phyloP scores from a whole-genome alignment of 1,140 invertebrate species.

The Drosophila pallidifrons region DNA sequence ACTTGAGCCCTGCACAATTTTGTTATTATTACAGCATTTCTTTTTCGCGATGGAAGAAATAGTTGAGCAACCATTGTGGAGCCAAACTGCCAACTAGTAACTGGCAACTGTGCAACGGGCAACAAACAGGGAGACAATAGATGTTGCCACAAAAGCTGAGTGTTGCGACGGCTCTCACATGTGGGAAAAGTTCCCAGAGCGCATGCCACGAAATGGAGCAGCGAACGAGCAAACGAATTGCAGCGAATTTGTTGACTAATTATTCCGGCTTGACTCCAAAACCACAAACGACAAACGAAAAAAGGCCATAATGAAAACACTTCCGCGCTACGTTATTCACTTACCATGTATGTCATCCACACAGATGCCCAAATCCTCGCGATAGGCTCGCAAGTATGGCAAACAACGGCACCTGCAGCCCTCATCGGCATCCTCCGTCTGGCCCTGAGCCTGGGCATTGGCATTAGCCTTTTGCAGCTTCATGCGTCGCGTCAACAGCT shows the following conservation, averaged over 20 bases:
- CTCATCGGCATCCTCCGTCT: slow-evolving; percentile 31
- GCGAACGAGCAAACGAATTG: slow-evolving; percentile 38
- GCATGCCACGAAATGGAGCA: slow-evolving; percentile 64
- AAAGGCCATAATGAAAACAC: background rate
- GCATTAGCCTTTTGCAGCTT: slow-evolving; percentile 49
- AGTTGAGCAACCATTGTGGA: slow-evolving; percentile 76
- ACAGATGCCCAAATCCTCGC: slow-evolving; percentile 89
- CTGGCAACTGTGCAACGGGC: background rate
- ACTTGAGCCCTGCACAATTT: slow-evolving; percentile 67
- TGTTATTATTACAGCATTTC: slow-evolving; percentile 78
- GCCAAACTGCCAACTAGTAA: background rate
- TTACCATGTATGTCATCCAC: slow-evolving; percentile 90
- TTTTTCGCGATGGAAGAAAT: slow-evolving; percentile 53
- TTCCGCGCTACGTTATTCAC: slow-evolving; percentile 61
- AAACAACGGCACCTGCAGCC: slow-evolving; percentile 89
- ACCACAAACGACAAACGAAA: background rate
- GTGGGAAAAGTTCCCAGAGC: slow-evolving; percentile 56
- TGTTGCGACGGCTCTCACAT: slow-evolving; percentile 46
- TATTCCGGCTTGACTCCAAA: slow-evolving; percentile 14
- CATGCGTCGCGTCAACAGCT: slow-evolving; percentile 65
- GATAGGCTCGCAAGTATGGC: slow-evolving; percentile 87
- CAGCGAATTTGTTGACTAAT: slow-evolving; percentile 43
- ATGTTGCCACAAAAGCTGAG: slow-evolving; percentile 19
- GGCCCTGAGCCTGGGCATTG: slow-evolving; percentile 7
- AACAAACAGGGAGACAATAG: slow-evolving; percentile 10